These are phyloP conservation scores for Heliconius hewitsoni DNA, from an alignment of 1,140 invertebrate species.

Conservation along the genomic window DNA sequence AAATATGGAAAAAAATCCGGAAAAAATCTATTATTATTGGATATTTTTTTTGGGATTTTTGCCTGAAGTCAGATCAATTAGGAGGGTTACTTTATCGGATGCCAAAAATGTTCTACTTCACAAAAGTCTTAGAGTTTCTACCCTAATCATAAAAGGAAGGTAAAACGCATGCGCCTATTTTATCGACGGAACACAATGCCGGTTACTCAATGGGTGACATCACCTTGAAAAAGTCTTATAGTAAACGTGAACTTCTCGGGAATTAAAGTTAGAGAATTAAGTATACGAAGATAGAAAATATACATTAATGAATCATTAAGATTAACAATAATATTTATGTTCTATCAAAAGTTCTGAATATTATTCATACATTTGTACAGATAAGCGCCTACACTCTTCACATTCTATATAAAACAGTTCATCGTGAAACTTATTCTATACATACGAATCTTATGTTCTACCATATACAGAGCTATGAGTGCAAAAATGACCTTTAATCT, in stretches of 20 bases:
- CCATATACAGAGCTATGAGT: no score
- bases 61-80: not conserved
- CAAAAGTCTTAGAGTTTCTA: constrained; percentile 34
- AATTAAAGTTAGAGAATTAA: not conserved
- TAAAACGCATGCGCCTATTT: constrained; percentile 36
- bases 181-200: constrained; percentile 21
- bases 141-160: constrained; percentile 29
- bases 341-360: no score
- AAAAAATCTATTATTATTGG: not conserved
- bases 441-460: no score
- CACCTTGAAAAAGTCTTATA: constrained; percentile 1
- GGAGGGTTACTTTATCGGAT: constrained; percentile 21
- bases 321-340: no score
- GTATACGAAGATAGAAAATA: not conserved
- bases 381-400: no score
- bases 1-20: not conserved
- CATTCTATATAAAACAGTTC: no score
- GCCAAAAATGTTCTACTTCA: constrained; percentile 36
- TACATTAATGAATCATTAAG: no score
- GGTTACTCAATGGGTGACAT: constrained; percentile 31
- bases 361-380: no score
- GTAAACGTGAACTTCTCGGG: not conserved
- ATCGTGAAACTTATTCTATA: no score
- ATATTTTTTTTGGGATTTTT: not conserved
- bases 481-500: no score